Percentiles rank a stretch among this genome's conserved stretches.
phyloP scores from a whole-genome alignment of 2,797 vertebrate species.

The Argentina silus region DNA sequence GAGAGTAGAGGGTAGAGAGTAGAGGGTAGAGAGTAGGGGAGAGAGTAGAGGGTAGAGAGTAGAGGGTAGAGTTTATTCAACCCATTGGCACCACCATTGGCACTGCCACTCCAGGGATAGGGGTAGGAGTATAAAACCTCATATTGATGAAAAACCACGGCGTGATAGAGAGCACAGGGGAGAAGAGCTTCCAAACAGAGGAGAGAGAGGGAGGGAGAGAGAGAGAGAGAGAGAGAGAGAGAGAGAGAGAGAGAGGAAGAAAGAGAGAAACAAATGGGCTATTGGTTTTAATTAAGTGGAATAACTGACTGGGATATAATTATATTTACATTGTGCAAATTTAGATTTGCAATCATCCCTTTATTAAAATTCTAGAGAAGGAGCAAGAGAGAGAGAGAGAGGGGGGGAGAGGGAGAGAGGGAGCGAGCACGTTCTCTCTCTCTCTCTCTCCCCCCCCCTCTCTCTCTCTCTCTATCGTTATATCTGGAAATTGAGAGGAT shows the following conservation, averaged over 20 bases:
- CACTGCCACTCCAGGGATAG: background rate
- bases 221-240: background rate
- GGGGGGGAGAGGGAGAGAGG: background rate
- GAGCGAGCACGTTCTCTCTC: background rate
- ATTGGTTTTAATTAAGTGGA: slow-evolving; percentile 53
- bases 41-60: too few species aligned
- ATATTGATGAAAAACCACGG: slow-evolving; percentile 23
- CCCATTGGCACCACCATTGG: too few species aligned
- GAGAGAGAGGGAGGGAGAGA: too few species aligned
- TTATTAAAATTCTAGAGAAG: slow-evolving; percentile 26
- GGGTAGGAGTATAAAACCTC: background rate
- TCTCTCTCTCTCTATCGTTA: slow-evolving; percentile 3
- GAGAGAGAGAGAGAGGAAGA: background rate
- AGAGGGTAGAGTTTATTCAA: too few species aligned
- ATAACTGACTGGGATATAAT: slow-evolving; percentile 47
- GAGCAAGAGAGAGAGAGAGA: slow-evolving; percentile 16
- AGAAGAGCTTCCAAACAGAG: too few species aligned
- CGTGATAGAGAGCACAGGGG: slow-evolving; percentile 6
- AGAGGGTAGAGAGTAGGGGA: too few species aligned
- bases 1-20: too few species aligned
- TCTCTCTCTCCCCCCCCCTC: background rate
- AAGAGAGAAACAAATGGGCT: background rate
- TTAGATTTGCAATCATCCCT: slow-evolving; percentile 51
- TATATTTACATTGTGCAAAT: slow-evolving; percentile 58
- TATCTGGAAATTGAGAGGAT: slow-evolving; percentile 45